Evolutionary conservation across 2,113 vertebrate genomes (phyloP).

Genomic region (Acanthochromis polyacanthus): DNA sequence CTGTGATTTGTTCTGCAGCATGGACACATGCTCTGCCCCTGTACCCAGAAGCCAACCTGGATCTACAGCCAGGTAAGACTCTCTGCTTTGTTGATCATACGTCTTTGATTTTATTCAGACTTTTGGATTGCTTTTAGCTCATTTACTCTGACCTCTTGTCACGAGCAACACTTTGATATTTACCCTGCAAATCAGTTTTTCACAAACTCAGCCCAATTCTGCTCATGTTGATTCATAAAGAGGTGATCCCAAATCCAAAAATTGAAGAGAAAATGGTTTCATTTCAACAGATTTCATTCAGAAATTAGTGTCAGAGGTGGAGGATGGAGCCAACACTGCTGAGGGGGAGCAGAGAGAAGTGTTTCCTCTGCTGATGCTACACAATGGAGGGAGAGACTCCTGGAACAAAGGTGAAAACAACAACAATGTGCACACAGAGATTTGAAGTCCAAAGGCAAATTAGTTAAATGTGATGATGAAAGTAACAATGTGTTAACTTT

Average conservation of each 20-base stretch:
- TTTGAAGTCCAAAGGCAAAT: not conserved
- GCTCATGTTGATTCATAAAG: not conserved
- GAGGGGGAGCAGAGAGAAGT: slow-evolving; percentile 74
- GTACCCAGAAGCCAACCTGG: slow-evolving; percentile 74
- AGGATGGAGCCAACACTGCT: slow-evolving; percentile 65
- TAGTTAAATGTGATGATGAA: not conserved
- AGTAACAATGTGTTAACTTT: not conserved
- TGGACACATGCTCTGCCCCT: slow-evolving; percentile 77
- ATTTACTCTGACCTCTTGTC: not conserved
- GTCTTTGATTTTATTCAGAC: not conserved
- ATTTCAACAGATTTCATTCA: slow-evolving; percentile 80
- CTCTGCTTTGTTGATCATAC: not conserved
- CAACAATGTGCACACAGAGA: not conserved
- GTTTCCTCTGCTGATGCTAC: slow-evolving; percentile 77
- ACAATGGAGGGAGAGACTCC: slow-evolving; percentile 64
- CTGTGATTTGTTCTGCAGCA: slow-evolving; percentile 73
- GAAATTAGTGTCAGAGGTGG: slow-evolving; percentile 81
- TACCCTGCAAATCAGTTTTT: not conserved
- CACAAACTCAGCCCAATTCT: not conserved
- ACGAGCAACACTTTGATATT: not conserved
- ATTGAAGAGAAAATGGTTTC: not conserved
- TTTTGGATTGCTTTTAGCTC: too few relatives aligned
- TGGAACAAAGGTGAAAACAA: slow-evolving; percentile 69
- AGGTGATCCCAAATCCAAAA: not conserved
- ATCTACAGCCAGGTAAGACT: slow-evolving; percentile 80